Evolutionary conservation across 1,140 invertebrate species (phyloP).

Genomic region (Nasonia longicornis): DNA sequence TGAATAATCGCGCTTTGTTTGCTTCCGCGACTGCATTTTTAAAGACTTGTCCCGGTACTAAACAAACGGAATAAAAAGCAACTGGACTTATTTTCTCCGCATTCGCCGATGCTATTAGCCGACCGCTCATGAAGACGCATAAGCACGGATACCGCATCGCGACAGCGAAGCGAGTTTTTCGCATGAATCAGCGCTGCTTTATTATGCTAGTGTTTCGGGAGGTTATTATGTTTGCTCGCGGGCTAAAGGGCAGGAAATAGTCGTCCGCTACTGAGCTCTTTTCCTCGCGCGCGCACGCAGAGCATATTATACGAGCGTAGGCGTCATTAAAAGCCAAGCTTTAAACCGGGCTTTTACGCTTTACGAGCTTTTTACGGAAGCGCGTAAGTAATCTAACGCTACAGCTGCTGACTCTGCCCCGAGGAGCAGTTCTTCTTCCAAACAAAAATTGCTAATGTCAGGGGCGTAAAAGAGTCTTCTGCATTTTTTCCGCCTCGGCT

Average conservation of each 20-base stretch:
- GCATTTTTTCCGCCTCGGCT: conserved; percentile 14
- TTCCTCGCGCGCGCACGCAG: conserved; percentile 14
- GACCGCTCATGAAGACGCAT: neutral
- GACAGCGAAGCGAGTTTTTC: conserved; percentile 35
- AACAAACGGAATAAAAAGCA: neutral
- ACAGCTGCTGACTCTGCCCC: conserved; percentile 27
- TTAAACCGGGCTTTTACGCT: conserved; percentile 48
- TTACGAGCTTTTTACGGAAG: conserved; percentile 49
- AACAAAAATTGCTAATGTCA: conserved; percentile 47
- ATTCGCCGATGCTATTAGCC: conserved; percentile 10
- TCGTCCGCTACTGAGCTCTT: conserved; percentile 13
- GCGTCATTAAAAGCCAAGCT: conserved; percentile 49
- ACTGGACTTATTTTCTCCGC: too few relatives aligned
- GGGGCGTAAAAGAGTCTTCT: conserved; percentile 37
- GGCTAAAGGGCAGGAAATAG: conserved; percentile 36
- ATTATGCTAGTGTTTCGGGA: conserved; percentile 27
- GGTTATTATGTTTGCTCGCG: conserved; percentile 47
- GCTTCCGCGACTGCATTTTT: neutral
- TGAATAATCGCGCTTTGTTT: neutral
- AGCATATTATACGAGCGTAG: conserved; percentile 46
- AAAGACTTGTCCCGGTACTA: neutral
- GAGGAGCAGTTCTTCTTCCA: conserved; percentile 39
- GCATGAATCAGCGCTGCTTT: conserved; percentile 46
- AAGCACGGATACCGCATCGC: conserved; percentile 9
- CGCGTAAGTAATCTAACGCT: conserved; percentile 47